Base-by-base conservation (phyloP, 2,113 vertebrate genomes). In the Junco hyemalis region DNA sequence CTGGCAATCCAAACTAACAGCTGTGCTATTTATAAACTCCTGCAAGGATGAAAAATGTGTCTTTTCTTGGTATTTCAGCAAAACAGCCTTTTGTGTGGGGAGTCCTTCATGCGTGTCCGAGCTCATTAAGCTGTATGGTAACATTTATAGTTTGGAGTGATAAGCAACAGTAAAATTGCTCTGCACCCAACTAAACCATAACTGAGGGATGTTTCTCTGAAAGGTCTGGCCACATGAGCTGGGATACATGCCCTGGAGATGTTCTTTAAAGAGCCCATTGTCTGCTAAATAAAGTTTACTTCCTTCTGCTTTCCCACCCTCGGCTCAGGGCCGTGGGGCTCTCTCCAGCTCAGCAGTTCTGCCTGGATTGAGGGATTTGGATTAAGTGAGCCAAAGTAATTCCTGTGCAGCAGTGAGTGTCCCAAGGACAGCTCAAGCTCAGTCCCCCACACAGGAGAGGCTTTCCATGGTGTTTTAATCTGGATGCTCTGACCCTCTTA, bases 1-100 rank as follows among this genome's bases (percentile, higher is more conserved):
- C 61, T 80, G 76, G 71, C 50, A 42, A 26, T 42, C 80, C 93
- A 85, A 90, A 61, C 71, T 63, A 77, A 51, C 90, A 80, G 59
- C 71, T 84, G 45, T 82, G 87, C 91, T 97, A 95, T 97, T 97
- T 96, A 93, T 95, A 95, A 95, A 66, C 65, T n/a, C 47, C 13
- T 69, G 28, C 65, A 44, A 78, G 65, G 84, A 78, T 82, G 42
- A 90, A 87, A 65, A 90, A 79, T 60, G 33, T 86, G 50, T 45
- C 79, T 91, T 87, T 84, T 76, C 79, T 68, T 87, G 92, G 81
- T 81, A 84, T 92, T 91, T 85, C 78, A 90, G 59, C 59, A 93
- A 80, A 96, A 90, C 86, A 74, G 82, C 17, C 86, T 70, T 78
- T 81, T 90, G 71, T 96, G 83, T 71, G 71, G 82, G 48, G 44